A percentile compares a stretch with the other conserved stretches of the same genome.
Conservation (phyloP, 2,113 vertebrate genomes). For the Dolichallabes microphthalmus region DNA sequence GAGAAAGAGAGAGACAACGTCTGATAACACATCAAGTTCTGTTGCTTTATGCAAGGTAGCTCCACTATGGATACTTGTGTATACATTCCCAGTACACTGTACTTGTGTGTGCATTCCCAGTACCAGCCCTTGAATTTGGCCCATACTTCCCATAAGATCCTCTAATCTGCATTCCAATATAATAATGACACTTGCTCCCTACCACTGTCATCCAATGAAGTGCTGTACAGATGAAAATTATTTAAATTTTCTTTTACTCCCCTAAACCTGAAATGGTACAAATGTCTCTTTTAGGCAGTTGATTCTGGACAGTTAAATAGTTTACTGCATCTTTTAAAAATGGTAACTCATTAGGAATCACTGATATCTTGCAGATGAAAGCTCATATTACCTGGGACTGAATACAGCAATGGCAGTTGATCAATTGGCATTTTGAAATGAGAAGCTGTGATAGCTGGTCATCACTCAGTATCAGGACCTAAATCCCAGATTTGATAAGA, state of each 20-base stretch:
- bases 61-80: background rate
- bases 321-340: background rate
- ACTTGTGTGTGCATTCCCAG: background rate
- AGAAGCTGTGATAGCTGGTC: background rate
- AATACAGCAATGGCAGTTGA: background rate
- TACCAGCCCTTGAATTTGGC: background rate
- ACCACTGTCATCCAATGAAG: background rate
- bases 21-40: background rate
- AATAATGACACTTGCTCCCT: background rate
- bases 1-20: background rate
- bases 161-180: background rate
- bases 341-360: background rate
- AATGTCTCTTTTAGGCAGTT: background rate
- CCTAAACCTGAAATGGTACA: background rate
- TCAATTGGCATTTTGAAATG: background rate
- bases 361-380: background rate
- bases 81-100: background rate
- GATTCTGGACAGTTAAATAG: background rate
- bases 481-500: background rate
- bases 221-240: background rate
- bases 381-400: background rate
- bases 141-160: background rate
- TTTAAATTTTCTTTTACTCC: background rate
- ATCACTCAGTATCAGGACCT: background rate
- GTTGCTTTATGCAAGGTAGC: background rate